phyloP scores from a whole-genome alignment of 2,888 invertebrate species.

The Reticulitermes lucifugus region DNA sequence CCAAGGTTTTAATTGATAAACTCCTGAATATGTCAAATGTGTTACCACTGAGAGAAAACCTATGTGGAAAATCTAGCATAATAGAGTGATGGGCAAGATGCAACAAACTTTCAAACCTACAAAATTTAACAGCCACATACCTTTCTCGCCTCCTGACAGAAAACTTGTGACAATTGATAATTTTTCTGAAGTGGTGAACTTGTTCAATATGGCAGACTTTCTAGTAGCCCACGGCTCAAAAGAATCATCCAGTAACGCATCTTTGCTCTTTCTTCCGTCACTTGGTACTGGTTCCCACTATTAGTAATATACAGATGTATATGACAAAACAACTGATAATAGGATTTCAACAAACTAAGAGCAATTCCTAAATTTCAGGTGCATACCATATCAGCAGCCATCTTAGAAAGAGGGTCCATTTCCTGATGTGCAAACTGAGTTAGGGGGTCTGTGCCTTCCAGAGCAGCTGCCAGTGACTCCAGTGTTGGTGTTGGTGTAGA shows the following conservation, averaged over 20 bases:
- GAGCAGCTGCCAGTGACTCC: conserved; percentile 69
- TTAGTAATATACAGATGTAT: conserved; percentile 9
- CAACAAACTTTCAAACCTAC: too few relatives aligned
- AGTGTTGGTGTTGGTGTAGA: conserved; percentile 64
- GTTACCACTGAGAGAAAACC: too few relatives aligned
- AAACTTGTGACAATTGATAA: conserved; percentile 92
- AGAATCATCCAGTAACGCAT: conserved; percentile 61
- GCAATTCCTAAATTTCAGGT: not conserved
- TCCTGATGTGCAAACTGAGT: conserved; percentile 75
- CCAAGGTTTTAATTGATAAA: too few relatives aligned
- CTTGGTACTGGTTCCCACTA: conserved; percentile 62
- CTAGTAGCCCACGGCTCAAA: conserved; percentile 84
- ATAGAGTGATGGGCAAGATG: too few relatives aligned
- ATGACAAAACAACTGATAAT: conserved; percentile 31
- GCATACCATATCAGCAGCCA: conserved; percentile 67
- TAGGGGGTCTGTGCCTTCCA: conserved; percentile 81
- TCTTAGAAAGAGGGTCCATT: conserved; percentile 74
- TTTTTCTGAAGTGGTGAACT: conserved; percentile 94
- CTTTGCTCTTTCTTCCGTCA: conserved; percentile 54
- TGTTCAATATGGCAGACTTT: conserved; percentile 82
- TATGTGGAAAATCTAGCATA: too few relatives aligned
- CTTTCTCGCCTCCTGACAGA: conserved; percentile 83
- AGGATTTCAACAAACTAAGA: not conserved
- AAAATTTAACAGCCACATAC: conserved; percentile 62
- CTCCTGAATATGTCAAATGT: too few relatives aligned